These are phyloP conservation scores for Bruchidius siliquastri DNA, from an alignment of 2,888 invertebrate genomes.

Conservation along the genomic window DNA sequence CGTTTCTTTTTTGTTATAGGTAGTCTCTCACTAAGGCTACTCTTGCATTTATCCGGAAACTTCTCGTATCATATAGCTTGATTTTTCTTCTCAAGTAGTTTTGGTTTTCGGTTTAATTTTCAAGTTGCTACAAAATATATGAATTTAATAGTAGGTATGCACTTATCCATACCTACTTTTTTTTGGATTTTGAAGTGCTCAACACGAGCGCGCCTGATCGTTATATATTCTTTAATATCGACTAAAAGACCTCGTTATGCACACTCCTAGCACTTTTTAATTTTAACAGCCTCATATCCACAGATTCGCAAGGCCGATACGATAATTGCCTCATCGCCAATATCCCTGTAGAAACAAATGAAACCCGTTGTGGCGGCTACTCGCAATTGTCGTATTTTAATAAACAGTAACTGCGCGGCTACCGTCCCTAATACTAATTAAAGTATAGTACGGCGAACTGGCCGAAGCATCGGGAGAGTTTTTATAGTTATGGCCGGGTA, in stretches of 20 bases:
- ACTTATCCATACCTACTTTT: not conserved
- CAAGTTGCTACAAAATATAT: too few species aligned
- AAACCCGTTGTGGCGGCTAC: not conserved
- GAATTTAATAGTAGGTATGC: not conserved
- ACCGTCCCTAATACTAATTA: constrained; percentile 14
- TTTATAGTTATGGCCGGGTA: constrained; percentile 17
- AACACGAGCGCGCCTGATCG: not conserved
- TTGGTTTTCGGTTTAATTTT: too few species aligned
- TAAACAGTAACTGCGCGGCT: not conserved
- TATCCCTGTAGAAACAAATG: not conserved
- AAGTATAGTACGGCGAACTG: constrained; percentile 9
- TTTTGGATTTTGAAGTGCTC: not conserved
- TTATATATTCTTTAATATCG: not conserved
- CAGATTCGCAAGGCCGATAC: not conserved
- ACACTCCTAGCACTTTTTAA: not conserved
- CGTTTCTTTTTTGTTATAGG: too few species aligned
- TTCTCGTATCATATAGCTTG: too few species aligned
- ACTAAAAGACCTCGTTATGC: not conserved
- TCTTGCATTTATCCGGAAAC: too few species aligned
- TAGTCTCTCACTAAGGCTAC: too few species aligned
- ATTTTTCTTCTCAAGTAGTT: too few species aligned
- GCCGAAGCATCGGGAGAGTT: constrained; percentile 7
- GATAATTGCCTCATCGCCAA: not conserved
- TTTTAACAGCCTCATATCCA: not conserved
- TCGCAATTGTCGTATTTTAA: not conserved